Base-by-base conservation (phyloP, 2,113 vertebrate species). In the Salvelinus fontinalis region DNA sequence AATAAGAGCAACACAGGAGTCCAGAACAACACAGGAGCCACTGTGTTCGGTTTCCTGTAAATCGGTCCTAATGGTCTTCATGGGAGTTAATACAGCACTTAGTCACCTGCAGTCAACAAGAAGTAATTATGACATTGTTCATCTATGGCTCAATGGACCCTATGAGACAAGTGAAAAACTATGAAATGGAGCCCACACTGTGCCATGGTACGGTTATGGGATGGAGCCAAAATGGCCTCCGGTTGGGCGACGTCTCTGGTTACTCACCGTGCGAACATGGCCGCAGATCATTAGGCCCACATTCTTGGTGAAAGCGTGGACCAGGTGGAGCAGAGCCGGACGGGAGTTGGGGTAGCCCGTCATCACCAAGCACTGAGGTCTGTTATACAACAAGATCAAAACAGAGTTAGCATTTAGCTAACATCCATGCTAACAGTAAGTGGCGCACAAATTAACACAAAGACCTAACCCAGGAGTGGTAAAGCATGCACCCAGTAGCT, bases 361-460 rank as follows among this genome's bases (percentile, higher is more conserved):
- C 97, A 99, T 96, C 86, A 99, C 94, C 93, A 99, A 94, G 90
- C 97, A 99, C 91, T 99, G 98, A 8, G 98, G 98, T 90, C 98
- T 99, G 68, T 74, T 48, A 76, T 22, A 71, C 16, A 2, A 59
- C 1, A 4, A 74, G 26, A 66, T 5, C 6, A 54, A 66, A 65
- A 34, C 34, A 5, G n/a, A 20, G 29, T 44, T 3, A 69, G 12
- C 31, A n/a, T n/a, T 69, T 67, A 27, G 65, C 14, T 27, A 65
- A 18, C 20, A 59, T 70, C 54, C 31, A 7, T 34, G 1, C 57
- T 7, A 26, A 22, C 12, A 54, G 51, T 13, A n/a, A 12, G 59
- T 12, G 20, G 27, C 18, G 26, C 51, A 54, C 57, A 73, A 18
- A 29, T 60, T 31, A n/a, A 34, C 70, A 72, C 34, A 39, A 39